Base-by-base conservation (phyloP, 64 coral and sea anemone species). In the Actinia equina region DNA sequence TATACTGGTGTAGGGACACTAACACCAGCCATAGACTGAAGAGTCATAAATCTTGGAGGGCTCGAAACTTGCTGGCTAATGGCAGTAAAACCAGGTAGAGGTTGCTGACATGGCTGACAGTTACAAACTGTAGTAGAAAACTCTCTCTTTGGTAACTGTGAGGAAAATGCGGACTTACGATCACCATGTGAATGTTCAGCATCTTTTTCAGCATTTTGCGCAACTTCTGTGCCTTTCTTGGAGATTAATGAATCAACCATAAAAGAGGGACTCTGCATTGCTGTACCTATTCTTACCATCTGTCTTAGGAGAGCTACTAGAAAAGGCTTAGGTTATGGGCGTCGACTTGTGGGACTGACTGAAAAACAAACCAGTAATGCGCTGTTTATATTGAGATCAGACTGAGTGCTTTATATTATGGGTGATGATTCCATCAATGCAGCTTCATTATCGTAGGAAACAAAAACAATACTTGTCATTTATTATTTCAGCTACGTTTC, bases 251-350 rank as follows among this genome's bases (percentile, higher is more conserved):
- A 92, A n/a, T 92, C 90, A 0, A 92, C 90, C 65, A 62, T 92
- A 25, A 92, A 92, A 19, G 90, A 92, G 16, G 90, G 86, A 19
- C 86, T 92, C 64, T 92, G 90, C 90, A 92, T 92, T 43, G 23
- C 62, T 44, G 59, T 49, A 49, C 45, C 22, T 26, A 70, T 23
- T 30, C 17, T 61, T 14, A 14, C 59, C 6, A 64, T 59, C 5
- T 14, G 83, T 79, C 20, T 69, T 69, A n/a, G 9, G 63, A 69
- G 20, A 23, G 63, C 19, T 60, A 49, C 44, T 37, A 44, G 14
- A 13, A 46, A 18, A 41, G 14, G 30, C 15, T 43, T 12, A 55
- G 64, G 46, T 46, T 37, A 91, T 85, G 71, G 84, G 89, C 84
- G 84, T 51, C 52, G 41, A 85, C 59, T 74, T 52, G 18, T 55